Percentiles rank a stretch among this genome's conserved stretches.
Evolutionary conservation across 2,797 vertebrate species (phyloP).

Genomic region (Yasuhikotakia modesta): DNA sequence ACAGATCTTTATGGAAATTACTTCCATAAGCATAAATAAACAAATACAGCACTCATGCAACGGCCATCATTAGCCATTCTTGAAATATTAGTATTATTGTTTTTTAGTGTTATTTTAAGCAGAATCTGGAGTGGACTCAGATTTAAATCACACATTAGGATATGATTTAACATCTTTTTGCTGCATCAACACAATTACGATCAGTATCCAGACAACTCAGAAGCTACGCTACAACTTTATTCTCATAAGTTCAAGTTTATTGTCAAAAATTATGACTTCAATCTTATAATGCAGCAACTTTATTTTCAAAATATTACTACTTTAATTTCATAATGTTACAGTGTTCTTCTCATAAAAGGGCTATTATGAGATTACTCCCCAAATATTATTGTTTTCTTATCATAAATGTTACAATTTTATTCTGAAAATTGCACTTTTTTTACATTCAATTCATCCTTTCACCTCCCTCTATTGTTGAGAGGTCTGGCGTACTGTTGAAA

Average conservation of each 20-base stretch:
- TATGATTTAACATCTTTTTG: not conserved
- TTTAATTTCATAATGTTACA: not conserved
- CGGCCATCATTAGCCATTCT: not conserved
- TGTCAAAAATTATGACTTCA: not conserved
- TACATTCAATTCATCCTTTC: constrained; percentile 10
- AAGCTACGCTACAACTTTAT: not conserved
- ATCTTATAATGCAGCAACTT: not conserved
- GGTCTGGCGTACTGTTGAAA: constrained; percentile 69
- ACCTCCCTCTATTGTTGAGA: constrained; percentile 62
- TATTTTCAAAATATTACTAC: not conserved
- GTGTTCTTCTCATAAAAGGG: not conserved
- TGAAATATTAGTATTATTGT: not conserved
- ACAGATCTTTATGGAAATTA: not conserved
- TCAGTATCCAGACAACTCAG: not conserved
- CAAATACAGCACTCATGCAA: no score
- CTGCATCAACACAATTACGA: not conserved
- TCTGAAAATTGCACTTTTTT: not conserved
- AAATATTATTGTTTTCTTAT: not conserved
- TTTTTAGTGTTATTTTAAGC: not conserved
- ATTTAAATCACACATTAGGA: no score
- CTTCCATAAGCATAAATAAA: no score
- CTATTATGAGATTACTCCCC: not conserved
- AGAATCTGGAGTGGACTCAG: not conserved
- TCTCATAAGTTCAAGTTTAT: not conserved
- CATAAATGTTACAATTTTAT: not conserved